phyloP scores from a whole-genome alignment of 1,140 invertebrate species.

The Liolophura sinensis region DNA sequence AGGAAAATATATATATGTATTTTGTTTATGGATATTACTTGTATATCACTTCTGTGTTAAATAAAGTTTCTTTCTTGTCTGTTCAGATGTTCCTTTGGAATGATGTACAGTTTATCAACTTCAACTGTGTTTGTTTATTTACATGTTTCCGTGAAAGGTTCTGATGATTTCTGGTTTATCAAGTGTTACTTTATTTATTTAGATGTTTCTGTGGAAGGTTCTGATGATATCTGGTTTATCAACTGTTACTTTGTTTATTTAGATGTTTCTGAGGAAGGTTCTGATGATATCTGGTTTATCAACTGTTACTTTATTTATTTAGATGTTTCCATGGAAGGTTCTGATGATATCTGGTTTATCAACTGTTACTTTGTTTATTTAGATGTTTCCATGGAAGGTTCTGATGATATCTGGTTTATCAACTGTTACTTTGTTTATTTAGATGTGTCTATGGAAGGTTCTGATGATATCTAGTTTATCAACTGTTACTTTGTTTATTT shows the following conservation, averaged over 20 bases:
- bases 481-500: constrained; percentile 79
- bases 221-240: constrained; percentile 76
- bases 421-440: constrained; percentile 79
- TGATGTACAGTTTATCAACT: constrained; percentile 82
- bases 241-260: constrained; percentile 79
- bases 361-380: constrained; percentile 79
- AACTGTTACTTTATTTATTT: constrained; percentile 79
- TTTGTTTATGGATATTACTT: no score
- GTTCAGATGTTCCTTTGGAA: constrained; percentile 60
- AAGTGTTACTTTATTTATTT: constrained; percentile 79
- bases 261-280: constrained; percentile 62
- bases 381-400: constrained; percentile 62
- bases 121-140: constrained; percentile 73
- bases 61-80: no score
- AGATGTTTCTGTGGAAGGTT: constrained; percentile 62
- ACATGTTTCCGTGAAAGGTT: constrained; percentile 62
- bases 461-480: constrained; percentile 76
- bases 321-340: constrained; percentile 62
- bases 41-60: no score
- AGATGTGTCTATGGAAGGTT: constrained; percentile 62
- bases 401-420: constrained; percentile 76
- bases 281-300: constrained; percentile 76
- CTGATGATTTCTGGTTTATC: constrained; percentile 76
- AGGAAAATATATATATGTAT: no score
- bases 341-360: constrained; percentile 76